These are phyloP conservation scores for Centropus unirufus DNA, from an alignment of 2,113 vertebrate genomes.

Conservation along the genomic window DNA sequence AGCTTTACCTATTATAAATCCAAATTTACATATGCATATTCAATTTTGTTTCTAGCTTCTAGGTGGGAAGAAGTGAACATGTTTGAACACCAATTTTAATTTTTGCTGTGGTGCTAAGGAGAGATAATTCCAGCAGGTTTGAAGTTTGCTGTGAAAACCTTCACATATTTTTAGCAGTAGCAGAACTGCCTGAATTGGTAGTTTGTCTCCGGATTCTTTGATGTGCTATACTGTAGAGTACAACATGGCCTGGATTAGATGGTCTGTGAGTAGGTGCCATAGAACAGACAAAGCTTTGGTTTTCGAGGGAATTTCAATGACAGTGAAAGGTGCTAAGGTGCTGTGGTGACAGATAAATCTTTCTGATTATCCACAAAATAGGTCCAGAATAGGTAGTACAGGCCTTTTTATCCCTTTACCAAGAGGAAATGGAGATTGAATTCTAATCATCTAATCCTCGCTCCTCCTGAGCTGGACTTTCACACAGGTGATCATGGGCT, in stretches of 20 bases:
- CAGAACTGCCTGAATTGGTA: background rate
- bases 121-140: background rate
- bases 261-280: background rate
- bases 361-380: background rate
- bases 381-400: background rate
- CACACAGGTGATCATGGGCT: background rate
- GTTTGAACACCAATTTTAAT: background rate
- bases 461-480: background rate
- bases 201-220: background rate
- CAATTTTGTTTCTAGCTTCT: background rate
- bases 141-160: background rate
- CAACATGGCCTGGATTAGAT: background rate
- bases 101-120: background rate
- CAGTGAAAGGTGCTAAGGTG: background rate
- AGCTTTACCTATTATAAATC: background rate
- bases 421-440: fast-evolving
- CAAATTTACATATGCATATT: background rate
- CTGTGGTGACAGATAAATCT: background rate
- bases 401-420: background rate
- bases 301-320: background rate
- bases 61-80: background rate
- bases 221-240: background rate
- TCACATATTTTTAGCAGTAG: background rate
- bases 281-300: background rate
- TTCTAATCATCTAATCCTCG: background rate